Base-by-base conservation (phyloP, 2,797 vertebrate genomes). In the Apogon talboti region DNA sequence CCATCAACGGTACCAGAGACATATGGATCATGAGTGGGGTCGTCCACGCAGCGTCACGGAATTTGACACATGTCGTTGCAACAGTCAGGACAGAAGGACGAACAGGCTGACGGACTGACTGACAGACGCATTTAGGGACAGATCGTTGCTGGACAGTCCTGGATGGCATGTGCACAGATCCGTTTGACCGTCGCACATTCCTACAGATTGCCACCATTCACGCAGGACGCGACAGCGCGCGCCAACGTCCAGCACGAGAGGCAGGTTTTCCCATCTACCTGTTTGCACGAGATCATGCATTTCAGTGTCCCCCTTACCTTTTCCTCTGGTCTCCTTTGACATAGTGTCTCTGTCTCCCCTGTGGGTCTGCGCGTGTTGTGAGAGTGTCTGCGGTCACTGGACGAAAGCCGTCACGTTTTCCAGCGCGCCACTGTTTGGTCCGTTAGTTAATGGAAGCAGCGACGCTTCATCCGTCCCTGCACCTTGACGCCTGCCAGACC, bases 261-360 rank as follows among this genome's bases (percentile, higher is more conserved):
- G 66, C 66, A 47, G 48, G 46, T 53, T 44, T 53, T 44, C 6
- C 24, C 24, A 28, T 75, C 77, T 90, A 91, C 92, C 91, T 90
- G 87, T 92, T 89, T 77, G 81, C 86, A 21, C 57, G 40, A 60
- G 55, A 55, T 16, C 30, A 7, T 2, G 19, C 51, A 1, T 42
- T 42, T 45, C 24, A 9, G 37, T 1, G 50, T 51, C 38, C 47
- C 46, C 24, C 89, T 91, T 84, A 94, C 93, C 93, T 90, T 70
- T 93, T 14, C 91, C 91, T 81, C 88, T 74, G 44, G 87, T 48
- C 71, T 92, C 92, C 61, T 89, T 92, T 76, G 93, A 92, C 94
- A 95, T 95, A 54, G 78, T 86, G 89, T 82, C 79, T 35, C 77
- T 28, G 24, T 66, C 74, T 75, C 76, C 58, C 4, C 57, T 51